These are phyloP conservation scores for Lydus trimaculatus DNA, from an alignment of 2,888 invertebrate species.

Conservation along the genomic window DNA sequence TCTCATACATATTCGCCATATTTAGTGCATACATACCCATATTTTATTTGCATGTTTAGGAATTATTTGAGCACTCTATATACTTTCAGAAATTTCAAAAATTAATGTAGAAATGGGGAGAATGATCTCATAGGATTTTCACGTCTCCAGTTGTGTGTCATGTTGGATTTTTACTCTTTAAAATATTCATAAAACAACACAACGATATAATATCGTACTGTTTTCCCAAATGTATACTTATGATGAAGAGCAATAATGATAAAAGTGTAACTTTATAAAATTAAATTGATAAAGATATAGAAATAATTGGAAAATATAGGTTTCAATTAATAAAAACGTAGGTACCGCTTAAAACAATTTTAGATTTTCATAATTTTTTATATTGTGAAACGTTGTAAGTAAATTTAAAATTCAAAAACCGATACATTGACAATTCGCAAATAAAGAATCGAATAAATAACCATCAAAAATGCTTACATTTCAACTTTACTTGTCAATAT, in stretches of 20 bases:
- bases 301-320: no score
- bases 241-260: background rate
- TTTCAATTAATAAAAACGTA: no score
- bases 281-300: background rate
- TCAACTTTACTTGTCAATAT: slow-evolving; percentile 6
- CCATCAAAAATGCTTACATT: slow-evolving; percentile 1
- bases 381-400: no score
- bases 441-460: background rate
- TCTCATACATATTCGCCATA: background rate
- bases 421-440: background rate
- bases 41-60: background rate
- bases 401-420: background rate
- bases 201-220: background rate
- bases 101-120: background rate
- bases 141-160: background rate
- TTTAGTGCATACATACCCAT: background rate
- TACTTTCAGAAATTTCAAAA: background rate
- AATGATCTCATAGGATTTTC: background rate
- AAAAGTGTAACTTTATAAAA: background rate
- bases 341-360: no score
- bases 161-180: slow-evolving; percentile 1
- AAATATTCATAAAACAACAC: background rate
- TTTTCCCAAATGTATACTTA: background rate
- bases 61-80: background rate
- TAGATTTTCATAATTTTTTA: no score